These are phyloP conservation scores for Linepithema humile DNA, from an alignment of 1,140 invertebrate genomes.

Conservation along the genomic window DNA sequence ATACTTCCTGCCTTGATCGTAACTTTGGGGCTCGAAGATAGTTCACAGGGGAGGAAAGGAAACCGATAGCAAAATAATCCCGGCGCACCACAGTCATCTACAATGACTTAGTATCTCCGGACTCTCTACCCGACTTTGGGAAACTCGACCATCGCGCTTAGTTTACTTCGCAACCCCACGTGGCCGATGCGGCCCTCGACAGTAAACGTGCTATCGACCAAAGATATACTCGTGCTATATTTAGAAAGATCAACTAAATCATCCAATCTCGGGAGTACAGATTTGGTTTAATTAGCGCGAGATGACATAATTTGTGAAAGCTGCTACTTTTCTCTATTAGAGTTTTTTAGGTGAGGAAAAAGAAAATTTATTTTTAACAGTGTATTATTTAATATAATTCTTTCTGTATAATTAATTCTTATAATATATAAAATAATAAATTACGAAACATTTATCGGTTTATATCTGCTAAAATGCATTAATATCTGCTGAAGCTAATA, in stretches of 20 bases:
- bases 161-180: constrained; percentile 22
- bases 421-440: neutral
- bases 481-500: neutral
- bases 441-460: neutral
- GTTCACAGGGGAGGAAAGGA: constrained; percentile 8
- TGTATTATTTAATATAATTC: neutral
- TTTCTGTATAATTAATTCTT: neutral
- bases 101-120: constrained; percentile 44
- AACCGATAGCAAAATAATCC: constrained; percentile 48
- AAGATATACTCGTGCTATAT: constrained; percentile 13
- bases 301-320: neutral
- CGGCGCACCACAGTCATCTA: constrained; percentile 29
- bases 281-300: neutral
- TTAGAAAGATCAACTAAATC: neutral
- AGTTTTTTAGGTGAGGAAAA: neutral
- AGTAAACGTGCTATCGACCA: constrained; percentile 5
- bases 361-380: neutral
- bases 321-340: neutral
- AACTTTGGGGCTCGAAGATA: constrained; percentile 14
- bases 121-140: constrained; percentile 24
- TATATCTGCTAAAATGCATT: too few relatives aligned
- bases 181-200: constrained; percentile 10
- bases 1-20: constrained; percentile 20
- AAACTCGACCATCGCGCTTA: constrained; percentile 36
- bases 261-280: neutral